phyloP scores from a whole-genome alignment of 2,888 invertebrate genomes.

The Cantharis rustica region DNA sequence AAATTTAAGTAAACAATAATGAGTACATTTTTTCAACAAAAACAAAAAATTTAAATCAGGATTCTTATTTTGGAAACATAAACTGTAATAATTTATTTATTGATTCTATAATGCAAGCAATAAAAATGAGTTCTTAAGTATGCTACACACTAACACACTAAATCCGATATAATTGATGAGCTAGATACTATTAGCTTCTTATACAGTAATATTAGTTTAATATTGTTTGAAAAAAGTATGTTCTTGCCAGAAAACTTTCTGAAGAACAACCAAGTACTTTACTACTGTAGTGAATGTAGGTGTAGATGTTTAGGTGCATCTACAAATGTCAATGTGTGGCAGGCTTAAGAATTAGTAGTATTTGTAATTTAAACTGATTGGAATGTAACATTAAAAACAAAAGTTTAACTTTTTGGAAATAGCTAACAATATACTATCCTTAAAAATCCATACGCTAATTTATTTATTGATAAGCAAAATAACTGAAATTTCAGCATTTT shows the following conservation, averaged over 20 bases:
- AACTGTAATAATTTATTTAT: neutral
- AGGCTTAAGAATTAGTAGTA: neutral
- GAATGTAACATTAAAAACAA: neutral
- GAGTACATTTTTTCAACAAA: neutral
- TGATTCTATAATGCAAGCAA: neutral
- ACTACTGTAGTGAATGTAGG: too few species aligned
- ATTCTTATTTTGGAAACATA: neutral
- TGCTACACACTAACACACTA: neutral
- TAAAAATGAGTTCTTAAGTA: neutral
- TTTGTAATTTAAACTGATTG: neutral
- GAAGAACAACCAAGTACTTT: too few species aligned
- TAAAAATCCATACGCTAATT: neutral
- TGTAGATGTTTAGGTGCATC: too few species aligned
- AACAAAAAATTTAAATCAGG: neutral
- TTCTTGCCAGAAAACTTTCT: too few species aligned
- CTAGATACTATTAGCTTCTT: too few species aligned
- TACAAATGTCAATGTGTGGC: neutral
- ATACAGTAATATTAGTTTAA: too few species aligned
- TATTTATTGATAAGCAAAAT: neutral
- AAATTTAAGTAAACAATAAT: neutral
- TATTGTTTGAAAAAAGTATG: too few species aligned
- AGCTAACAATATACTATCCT: neutral
- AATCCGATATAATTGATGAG: too few species aligned
- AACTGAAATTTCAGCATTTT: neutral
- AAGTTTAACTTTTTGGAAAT: neutral